Base-by-base conservation (phyloP, 2,888 invertebrate genomes). In the Drosophila mettleri region DNA sequence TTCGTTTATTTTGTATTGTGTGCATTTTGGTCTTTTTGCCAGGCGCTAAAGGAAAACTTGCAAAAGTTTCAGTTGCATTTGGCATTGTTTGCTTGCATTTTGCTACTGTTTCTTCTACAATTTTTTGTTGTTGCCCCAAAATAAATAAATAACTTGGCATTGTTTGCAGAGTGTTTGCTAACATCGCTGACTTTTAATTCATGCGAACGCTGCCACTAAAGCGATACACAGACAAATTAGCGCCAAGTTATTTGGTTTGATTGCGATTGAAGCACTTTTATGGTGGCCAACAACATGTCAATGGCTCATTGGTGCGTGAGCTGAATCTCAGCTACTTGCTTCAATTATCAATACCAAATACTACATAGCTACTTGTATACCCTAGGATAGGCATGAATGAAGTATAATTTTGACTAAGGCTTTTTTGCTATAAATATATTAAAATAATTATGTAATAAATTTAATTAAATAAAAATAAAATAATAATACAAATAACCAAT, bases 131-230 rank as follows among this genome's bases (percentile, higher is more conserved):
- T 48, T 52, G 46, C 45, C 18, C 48, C 55, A 36, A 33, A 8
- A 34, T 63, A 75, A 78, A 54, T 55, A 78, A 70, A 82, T 78
- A 71, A 66, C 69, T 81, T 87, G 45, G 58, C 74, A 71, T 80
- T 80, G 87, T 81, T 74, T 41, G 49, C 67, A 33, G 45, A 49
- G 49, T 54, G 57, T 52, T 64, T 20, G 43, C 34, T 33, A 0
- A 10, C 43, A 33, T 24, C 51, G 33, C 34, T 39, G 58, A 75
- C 76, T 80, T 82, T 75, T 61, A 78, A 78, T 73, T 64, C 63
- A 52, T 58, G 36, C 45, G 48, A 63, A 63, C 29, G 52, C 49
- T 45, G 38, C 48, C 45, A 78, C 49, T 52, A 49, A 52, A 61
- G 53, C 67, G 51, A 66, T 69, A 49, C 70, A 20, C 52, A 45